These are phyloP conservation scores for Cheilosia vulpina DNA, from an alignment of 2,888 invertebrate species.

Conservation along the genomic window DNA sequence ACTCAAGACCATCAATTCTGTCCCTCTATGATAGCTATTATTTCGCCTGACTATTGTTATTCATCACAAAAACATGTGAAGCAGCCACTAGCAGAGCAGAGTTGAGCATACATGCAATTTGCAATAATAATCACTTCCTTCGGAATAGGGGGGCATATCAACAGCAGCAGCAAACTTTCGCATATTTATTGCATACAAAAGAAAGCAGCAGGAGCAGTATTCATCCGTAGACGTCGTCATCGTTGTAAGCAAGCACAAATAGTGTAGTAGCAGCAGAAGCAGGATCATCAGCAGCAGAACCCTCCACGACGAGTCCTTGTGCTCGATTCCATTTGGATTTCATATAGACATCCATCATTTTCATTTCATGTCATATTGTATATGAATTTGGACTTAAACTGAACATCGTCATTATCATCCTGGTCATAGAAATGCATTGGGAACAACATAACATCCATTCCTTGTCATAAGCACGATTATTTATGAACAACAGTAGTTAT, in stretches of 20 bases:
- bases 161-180: constrained; percentile 39
- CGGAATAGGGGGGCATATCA: constrained; percentile 28
- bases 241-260: constrained; percentile 33
- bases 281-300: constrained; percentile 40
- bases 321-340: constrained; percentile 64
- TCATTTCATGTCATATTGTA: constrained; percentile 67
- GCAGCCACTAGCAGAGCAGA: constrained; percentile 23
- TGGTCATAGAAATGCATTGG: constrained; percentile 68
- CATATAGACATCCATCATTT: constrained; percentile 71
- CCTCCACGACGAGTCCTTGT: constrained; percentile 57
- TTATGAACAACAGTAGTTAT: constrained; percentile 69
- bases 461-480: constrained; percentile 72
- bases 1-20: constrained; percentile 54
- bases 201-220: constrained; percentile 31
- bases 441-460: constrained; percentile 66
- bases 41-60: constrained; percentile 63
- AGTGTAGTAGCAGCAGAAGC: constrained; percentile 11
- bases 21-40: constrained; percentile 63
- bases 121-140: constrained; percentile 67
- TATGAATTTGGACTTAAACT: constrained; percentile 71
- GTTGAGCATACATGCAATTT: constrained; percentile 51
- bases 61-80: constrained; percentile 56
- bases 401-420: constrained; percentile 69
- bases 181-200: constrained; percentile 32
- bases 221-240: constrained; percentile 34